phyloP scores from a whole-genome alignment of 2,113 vertebrate species.

The Ophthalmolycus amberensis region DNA sequence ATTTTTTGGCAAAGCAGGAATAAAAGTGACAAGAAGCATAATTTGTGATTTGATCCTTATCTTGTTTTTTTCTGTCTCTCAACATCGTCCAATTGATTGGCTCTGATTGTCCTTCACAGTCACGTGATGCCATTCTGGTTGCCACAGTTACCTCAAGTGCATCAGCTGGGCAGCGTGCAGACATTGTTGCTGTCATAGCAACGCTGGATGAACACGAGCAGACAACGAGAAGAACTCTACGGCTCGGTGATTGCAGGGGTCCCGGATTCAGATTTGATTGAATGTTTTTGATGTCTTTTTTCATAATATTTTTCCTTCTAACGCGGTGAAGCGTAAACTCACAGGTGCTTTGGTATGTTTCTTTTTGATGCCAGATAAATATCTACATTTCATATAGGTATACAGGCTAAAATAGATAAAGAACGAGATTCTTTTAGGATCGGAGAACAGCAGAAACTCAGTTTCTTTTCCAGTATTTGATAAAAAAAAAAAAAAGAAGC shows the following conservation, averaged over 20 bases:
- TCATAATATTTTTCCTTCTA: conserved; percentile 65
- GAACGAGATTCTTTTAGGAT: conserved; percentile 68
- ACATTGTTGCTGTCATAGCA: conserved; percentile 77
- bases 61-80: conserved; percentile 64
- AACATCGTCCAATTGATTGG: conserved; percentile 81
- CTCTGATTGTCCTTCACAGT: conserved; percentile 88
- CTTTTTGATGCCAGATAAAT: conserved; percentile 78
- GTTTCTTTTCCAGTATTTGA: conserved; percentile 75
- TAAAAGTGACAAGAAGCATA: conserved; percentile 85
- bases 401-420: conserved; percentile 69
- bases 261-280: conserved; percentile 80
- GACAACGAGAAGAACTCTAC: conserved; percentile 61
- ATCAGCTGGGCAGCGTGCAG: conserved; percentile 74
- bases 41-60: conserved; percentile 82
- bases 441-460: conserved; percentile 70
- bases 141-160: conserved; percentile 82
- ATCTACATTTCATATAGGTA: conserved; percentile 75
- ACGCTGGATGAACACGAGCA: conserved; percentile 70
- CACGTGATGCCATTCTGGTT: conserved; percentile 80
- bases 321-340: conserved; percentile 71
- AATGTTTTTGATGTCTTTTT: conserved; percentile 40
- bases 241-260: conserved; percentile 78
- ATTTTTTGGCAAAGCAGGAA: conserved; percentile 86
- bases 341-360: conserved; percentile 82
- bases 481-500: conserved; percentile 37